Base-by-base conservation (phyloP, 2,888 invertebrate species). In the Drosophila nigritarsus region DNA sequence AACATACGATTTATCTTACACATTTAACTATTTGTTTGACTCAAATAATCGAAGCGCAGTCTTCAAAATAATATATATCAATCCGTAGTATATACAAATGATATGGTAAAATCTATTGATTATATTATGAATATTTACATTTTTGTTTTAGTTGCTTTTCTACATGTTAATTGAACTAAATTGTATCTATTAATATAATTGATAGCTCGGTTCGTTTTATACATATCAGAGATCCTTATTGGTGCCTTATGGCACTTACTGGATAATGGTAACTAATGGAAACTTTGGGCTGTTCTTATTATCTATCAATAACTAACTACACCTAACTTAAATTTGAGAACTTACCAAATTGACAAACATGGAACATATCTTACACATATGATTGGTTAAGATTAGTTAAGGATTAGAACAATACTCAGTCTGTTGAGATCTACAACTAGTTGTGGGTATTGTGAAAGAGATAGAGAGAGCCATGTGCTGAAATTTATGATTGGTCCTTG, bases 341-440 rank as follows among this genome's bases (percentile, higher is more conserved):
- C 65, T 70, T 61, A 34, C 40, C 24, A 20, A 53, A 45, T 29
- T 40, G n/a, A 27, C 29, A 18, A 36, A 45, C 5, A 6, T 36
- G 24, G 15, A 13, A 36, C 5, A n/a, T 32, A 36, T 34, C 62
- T n/a, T 48, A 48, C 9, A 9, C 15, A 29, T 3, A 62, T 53
- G 51, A 13, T 24, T 29, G 51, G 5, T 60, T 58, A 50, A 18
- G 53, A 27, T 18, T 51, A 67, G 45, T 70, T 63, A 48, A 66
- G 51, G 77, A 65, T 74, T 66, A 67, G 49, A 73, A 68, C 66
- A 75, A 85, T 84, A 87, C 88, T 88, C 88, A 88, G 86, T 87
- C 86, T 88, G 88, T 79, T 85, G 85, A 84, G 89, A 85, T 89
- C 85, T 82, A 85, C 89, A 85, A 89, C 85, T 89, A 89, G 65